phyloP scores from a whole-genome alignment of 2,797 vertebrate species.

The Gallinago nigripennis region DNA sequence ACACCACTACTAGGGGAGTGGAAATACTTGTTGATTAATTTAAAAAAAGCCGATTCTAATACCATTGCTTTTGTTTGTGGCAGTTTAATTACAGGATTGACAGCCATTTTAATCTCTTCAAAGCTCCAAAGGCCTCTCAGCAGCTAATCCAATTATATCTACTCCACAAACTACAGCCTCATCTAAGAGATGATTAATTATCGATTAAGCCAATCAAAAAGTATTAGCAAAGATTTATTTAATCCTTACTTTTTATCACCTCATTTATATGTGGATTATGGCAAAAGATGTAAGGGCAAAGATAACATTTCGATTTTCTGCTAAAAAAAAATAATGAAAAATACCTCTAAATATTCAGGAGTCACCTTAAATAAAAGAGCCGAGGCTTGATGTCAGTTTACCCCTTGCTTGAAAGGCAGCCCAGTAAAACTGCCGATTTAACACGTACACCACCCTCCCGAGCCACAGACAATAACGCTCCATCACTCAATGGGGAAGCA shows the following conservation, averaged over 20 bases:
- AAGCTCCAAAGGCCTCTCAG: constrained; percentile 87
- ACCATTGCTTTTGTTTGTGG: constrained; percentile 79
- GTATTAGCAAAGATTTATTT: constrained; percentile 79
- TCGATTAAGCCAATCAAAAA: constrained; percentile 88
- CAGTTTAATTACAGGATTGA: constrained; percentile 98
- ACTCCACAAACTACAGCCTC: constrained; percentile 85
- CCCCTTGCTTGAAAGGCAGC: neutral
- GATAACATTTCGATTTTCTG: constrained; percentile 57
- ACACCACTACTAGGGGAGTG: constrained; percentile 59
- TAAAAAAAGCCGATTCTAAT: constrained; percentile 51
- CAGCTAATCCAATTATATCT: constrained; percentile 98
- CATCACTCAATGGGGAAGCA: neutral
- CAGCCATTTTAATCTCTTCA: constrained; percentile 96
- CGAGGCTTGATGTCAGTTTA: neutral
- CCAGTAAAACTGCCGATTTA: neutral
- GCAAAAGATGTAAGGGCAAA: constrained; percentile 47
- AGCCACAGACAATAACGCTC: neutral
- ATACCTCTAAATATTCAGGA: constrained; percentile 19
- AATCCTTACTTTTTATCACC: constrained; percentile 72
- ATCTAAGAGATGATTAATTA: constrained; percentile 87
- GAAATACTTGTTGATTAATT: constrained; percentile 71
- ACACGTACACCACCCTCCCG: neutral
- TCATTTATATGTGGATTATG: constrained; percentile 72
- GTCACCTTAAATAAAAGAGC: constrained; percentile 7
- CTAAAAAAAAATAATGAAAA: neutral